A percentile compares a stretch with the other conserved stretches of the same genome.
These are phyloP conservation scores for Aphaenogaster floridana DNA, from an alignment of 1,140 invertebrate species.

Conservation along the genomic window DNA sequence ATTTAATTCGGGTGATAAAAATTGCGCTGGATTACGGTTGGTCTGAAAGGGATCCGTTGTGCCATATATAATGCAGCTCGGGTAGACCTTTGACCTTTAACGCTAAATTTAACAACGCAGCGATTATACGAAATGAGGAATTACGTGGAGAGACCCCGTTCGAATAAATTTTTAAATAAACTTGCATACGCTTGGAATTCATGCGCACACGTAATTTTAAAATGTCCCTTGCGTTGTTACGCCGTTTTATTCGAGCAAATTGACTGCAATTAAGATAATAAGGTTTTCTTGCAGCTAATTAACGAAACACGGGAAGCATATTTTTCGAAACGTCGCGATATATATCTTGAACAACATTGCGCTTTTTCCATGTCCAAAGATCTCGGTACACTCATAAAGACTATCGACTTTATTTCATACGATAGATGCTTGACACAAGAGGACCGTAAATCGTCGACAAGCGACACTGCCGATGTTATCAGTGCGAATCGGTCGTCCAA, in stretches of 20 bases:
- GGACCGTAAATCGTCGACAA: conserved; percentile 68
- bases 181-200: background rate
- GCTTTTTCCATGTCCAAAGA: background rate
- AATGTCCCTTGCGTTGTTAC: background rate
- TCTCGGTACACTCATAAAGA: background rate
- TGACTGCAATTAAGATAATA: background rate
- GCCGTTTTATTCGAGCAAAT: background rate
- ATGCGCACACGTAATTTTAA: background rate
- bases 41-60: conserved; percentile 1
- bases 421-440: conserved; percentile 71
- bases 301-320: background rate
- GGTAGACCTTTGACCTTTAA: background rate
- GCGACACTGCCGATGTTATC: conserved; percentile 63
- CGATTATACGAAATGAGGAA: conserved; percentile 13
- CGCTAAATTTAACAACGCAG: background rate
- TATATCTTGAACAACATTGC: background rate
- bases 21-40: conserved; percentile 14
- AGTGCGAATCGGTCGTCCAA: background rate
- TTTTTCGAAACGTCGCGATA: background rate
- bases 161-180: conserved; percentile 36
- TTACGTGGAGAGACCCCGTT: background rate
- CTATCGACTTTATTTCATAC: conserved; percentile 8
- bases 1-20: conserved; percentile 22
- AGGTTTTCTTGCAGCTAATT: background rate
- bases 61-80: background rate